Evolutionary conservation across 2,797 vertebrate species (phyloP).

Genomic region (Xiphophorus birchmanni): DNA sequence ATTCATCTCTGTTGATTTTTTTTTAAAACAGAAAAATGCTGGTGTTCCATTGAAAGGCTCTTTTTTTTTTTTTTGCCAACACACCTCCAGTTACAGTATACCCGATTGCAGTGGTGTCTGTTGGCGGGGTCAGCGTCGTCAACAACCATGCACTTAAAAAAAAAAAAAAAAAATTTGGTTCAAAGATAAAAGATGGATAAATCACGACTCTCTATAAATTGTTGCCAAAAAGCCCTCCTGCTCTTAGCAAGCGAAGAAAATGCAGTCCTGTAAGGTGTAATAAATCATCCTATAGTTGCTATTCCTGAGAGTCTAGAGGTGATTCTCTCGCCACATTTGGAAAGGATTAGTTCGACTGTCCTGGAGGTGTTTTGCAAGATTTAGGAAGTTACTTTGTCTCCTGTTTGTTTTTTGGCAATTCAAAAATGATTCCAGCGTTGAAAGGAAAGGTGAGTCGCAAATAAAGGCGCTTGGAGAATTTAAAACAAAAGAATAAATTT

Average conservation of each 20-base stretch:
- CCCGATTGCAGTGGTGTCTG: background rate
- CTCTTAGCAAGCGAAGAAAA: conserved; percentile 26
- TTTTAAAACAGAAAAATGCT: conserved; percentile 19
- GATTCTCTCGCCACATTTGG: conserved; percentile 50
- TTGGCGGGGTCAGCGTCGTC: background rate
- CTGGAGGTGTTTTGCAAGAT: conserved; percentile 42
- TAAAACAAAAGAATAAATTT: background rate
- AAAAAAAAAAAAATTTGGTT: conserved; percentile 8
- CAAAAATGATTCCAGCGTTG: conserved; percentile 6
- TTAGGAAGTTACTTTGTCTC: background rate
- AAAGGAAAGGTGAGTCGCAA: background rate
- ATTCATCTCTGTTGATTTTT: conserved; percentile 29
- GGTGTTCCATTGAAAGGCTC: conserved; percentile 35
- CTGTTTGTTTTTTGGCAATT: conserved; percentile 9
- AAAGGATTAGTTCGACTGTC: conserved; percentile 42
- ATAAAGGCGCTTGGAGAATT: background rate
- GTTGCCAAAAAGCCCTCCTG: conserved; percentile 34
- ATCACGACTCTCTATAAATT: conserved; percentile 19
- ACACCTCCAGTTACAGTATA: background rate
- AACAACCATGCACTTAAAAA: conserved; percentile 16
- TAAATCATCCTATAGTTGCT: conserved; percentile 45
- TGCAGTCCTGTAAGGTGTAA: conserved; percentile 11
- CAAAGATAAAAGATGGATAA: conserved; percentile 26
- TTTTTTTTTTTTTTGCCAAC: conserved; percentile 9
- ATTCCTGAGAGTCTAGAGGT: conserved; percentile 32